A percentile compares a stretch with the other conserved stretches of the same genome.
Evolutionary conservation across 2,113 vertebrate species (phyloP).

Genomic region (Hirundichthys speculiger): DNA sequence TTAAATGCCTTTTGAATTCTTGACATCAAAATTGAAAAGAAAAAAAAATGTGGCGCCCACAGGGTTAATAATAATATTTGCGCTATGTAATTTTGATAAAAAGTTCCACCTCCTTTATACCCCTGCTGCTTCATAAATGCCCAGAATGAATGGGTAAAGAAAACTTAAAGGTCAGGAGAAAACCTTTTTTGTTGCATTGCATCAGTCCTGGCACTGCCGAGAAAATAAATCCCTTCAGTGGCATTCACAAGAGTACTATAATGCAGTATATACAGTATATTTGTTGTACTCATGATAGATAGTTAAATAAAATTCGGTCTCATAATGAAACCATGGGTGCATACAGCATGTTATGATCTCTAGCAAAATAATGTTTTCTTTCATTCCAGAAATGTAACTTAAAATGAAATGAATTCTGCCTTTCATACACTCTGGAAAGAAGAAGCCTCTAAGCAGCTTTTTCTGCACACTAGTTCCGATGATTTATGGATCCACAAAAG

Average conservation of each 20-base stretch:
- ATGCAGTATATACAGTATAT: too few species aligned
- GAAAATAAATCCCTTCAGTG: background rate
- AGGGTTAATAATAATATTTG: too few species aligned
- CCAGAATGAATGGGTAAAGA: background rate
- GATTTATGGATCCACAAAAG: background rate
- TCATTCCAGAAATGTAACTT: background rate
- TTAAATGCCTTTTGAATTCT: too few species aligned
- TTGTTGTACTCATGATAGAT: too few species aligned
- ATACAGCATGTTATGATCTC: too few species aligned
- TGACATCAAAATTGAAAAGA: too few species aligned
- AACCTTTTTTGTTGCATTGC: background rate
- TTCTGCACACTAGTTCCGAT: background rate
- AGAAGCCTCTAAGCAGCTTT: background rate
- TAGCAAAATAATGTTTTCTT: too few species aligned
- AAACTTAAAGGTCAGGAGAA: background rate
- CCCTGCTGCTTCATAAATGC: background rate
- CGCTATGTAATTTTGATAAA: background rate
- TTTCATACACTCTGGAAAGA: background rate
- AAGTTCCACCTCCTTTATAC: too few species aligned
- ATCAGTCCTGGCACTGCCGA: background rate
- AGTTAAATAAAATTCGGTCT: too few species aligned
- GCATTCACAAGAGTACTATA: background rate
- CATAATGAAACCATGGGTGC: too few species aligned
- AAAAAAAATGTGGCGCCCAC: too few species aligned
- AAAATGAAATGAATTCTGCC: background rate